Percentiles rank a stretch among this genome's conserved stretches.
Conservation (phyloP, 2,113 vertebrate species). For the Leptocoma aspasia region DNA sequence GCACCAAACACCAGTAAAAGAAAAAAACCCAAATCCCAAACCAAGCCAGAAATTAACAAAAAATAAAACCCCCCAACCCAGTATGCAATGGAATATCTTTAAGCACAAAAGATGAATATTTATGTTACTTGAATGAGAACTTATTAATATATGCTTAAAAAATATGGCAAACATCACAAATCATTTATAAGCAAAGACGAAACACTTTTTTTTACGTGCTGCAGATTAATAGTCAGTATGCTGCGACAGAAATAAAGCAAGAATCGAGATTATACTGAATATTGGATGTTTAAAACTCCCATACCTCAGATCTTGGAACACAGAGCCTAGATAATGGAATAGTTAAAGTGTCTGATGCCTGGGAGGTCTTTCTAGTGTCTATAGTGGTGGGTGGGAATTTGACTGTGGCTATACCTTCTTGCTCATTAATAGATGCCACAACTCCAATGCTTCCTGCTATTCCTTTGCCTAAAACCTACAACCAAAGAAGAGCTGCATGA, state of each 20-base stretch:
- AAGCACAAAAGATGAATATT: neutral
- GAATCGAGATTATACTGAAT: neutral
- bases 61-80: neutral
- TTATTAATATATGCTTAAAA: neutral
- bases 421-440: conserved; percentile 96
- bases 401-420: conserved; percentile 97
- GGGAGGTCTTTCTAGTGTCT: conserved; percentile 90
- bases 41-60: neutral
- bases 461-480: conserved; percentile 93
- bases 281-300: conserved; percentile 37
- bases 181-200: neutral
- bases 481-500: neutral
- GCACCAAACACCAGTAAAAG: conserved; percentile 4
- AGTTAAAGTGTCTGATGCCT: conserved; percentile 91
- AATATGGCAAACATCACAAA: neutral
- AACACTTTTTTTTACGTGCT: neutral
- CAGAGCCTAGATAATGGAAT: conserved; percentile 95
- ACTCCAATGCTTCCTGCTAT: conserved; percentile 90
- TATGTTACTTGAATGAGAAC: conserved; percentile 6
- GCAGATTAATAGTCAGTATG: neutral
- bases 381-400: conserved; percentile 84
- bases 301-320: conserved; percentile 96
- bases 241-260: neutral
- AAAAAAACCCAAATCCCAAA: neutral
- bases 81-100: neutral